Evolutionary conservation across 2,113 vertebrate species (phyloP).

Genomic region (Hepsetus odoe): DNA sequence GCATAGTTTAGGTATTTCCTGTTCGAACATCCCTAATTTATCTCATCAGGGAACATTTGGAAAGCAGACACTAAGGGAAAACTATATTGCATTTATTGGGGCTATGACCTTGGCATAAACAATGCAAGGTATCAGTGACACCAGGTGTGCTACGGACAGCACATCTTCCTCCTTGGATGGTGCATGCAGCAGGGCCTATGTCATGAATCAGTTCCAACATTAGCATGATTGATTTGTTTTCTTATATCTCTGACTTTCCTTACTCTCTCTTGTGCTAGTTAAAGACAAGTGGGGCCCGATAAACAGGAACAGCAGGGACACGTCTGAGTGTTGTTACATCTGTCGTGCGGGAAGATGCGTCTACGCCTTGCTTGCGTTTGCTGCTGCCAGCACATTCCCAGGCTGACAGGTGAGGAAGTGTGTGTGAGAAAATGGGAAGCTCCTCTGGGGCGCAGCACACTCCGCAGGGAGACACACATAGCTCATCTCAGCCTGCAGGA

Average conservation of each 20-base stretch:
- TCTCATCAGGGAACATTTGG: too few species aligned
- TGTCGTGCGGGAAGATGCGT: constrained; percentile 56
- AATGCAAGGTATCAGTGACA: too few species aligned
- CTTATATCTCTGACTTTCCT: constrained; percentile 33
- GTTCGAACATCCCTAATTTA: background rate
- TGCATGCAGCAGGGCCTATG: background rate
- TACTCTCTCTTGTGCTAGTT: constrained; percentile 13
- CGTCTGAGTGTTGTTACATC: constrained; percentile 67
- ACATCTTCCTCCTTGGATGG: too few species aligned
- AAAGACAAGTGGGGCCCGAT: constrained; percentile 33
- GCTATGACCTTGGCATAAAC: too few species aligned
- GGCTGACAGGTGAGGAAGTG: constrained; percentile 78
- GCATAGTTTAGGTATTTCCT: too few species aligned
- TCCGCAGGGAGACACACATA: constrained; percentile 59
- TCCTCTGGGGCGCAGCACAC: constrained; percentile 70
- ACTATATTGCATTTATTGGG: too few species aligned
- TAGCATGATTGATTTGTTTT: constrained; percentile 54
- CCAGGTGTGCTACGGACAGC: too few species aligned
- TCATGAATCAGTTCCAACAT: constrained; percentile 12
- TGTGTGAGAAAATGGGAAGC: constrained; percentile 74
- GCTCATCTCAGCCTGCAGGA: constrained; percentile 47
- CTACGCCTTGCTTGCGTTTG: constrained; percentile 58
- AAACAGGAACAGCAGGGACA: constrained; percentile 65
- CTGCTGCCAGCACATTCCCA: constrained; percentile 75
- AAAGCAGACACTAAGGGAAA: too few species aligned